phyloP scores from a whole-genome alignment of 2,113 vertebrate genomes.

The Gorsachius goisagi region DNA sequence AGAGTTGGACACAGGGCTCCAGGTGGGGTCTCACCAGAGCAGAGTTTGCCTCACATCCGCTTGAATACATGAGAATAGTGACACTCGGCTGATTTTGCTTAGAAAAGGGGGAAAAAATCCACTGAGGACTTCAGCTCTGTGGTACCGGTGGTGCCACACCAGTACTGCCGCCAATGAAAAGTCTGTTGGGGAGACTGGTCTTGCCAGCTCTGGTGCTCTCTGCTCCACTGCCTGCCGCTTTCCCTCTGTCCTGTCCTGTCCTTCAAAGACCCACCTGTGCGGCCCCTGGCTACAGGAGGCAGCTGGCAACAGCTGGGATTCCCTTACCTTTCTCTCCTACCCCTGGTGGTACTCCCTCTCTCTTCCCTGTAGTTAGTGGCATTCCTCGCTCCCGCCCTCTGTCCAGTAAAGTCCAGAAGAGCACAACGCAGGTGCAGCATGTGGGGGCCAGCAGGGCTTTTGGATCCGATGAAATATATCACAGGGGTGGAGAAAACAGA shows the following conservation, averaged over 20 bases:
- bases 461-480: background rate
- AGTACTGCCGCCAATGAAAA: accelerated
- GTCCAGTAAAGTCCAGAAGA: background rate
- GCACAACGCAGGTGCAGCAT: accelerated
- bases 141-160: background rate
- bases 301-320: background rate
- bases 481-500: background rate
- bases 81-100: background rate
- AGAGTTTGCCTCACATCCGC: background rate
- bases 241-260: background rate
- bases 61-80: background rate
- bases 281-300: background rate
- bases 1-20: too few species aligned
- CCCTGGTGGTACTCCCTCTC: background rate
- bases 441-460: accelerated
- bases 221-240: background rate
- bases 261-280: background rate
- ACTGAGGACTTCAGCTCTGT: background rate
- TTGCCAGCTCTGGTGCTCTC: background rate
- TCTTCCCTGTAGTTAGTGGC: background rate
- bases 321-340: background rate
- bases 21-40: too few species aligned
- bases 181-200: background rate
- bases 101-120: background rate
- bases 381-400: background rate